phyloP scores from a whole-genome alignment of 2,113 vertebrate genomes.

The Lophura nycthemera region DNA sequence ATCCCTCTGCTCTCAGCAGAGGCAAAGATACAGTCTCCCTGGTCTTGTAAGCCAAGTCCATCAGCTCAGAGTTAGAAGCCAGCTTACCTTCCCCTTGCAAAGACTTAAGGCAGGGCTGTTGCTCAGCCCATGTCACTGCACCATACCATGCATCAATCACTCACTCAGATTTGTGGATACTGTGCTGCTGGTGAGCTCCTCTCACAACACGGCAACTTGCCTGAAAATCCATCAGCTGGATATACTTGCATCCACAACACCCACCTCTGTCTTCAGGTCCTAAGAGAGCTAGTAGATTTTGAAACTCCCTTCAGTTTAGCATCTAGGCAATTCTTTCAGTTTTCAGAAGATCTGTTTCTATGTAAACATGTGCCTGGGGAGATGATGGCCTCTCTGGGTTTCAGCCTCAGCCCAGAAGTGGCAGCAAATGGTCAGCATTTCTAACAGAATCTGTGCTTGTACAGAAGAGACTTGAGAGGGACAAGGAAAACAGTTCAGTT shows the following conservation, averaged over 20 bases:
- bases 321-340: not conserved
- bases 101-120: not conserved
- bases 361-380: not conserved
- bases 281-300: not conserved
- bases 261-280: not conserved
- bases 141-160: not conserved
- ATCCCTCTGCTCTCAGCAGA: not conserved
- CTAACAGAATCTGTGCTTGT: not conserved
- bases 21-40: not conserved
- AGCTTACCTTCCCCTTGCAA: not conserved
- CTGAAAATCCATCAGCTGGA: not conserved
- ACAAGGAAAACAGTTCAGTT: not conserved
- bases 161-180: not conserved
- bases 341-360: not conserved
- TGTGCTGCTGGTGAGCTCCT: not conserved
- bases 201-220: not conserved
- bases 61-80: not conserved
- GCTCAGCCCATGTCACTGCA: not conserved
- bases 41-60: not conserved
- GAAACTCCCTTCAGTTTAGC: not conserved
- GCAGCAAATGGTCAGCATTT: not conserved
- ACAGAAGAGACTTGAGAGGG: not conserved
- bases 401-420: not conserved
- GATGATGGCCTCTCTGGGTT: not conserved
- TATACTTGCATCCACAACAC: not conserved